Conservation (phyloP, 2,888 invertebrate genomes). For the Crioceris asparagi region DNA sequence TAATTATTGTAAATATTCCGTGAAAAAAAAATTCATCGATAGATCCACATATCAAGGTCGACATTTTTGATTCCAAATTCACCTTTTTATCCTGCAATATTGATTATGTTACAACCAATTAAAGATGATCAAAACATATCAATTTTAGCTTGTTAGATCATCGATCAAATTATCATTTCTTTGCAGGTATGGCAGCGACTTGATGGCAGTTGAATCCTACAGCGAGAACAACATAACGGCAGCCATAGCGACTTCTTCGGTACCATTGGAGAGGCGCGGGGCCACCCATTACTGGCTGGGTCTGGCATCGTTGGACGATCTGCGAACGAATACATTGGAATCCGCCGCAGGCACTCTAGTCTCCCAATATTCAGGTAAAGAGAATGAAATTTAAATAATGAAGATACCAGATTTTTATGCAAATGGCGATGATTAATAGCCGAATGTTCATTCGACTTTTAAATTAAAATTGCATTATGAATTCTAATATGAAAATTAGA, state of each 20-base stretch:
- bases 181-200: slow-evolving; percentile 85
- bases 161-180: slow-evolving; percentile 7
- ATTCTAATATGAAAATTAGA: too few relatives aligned
- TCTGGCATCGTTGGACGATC: slow-evolving; percentile 79
- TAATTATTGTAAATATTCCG: too few relatives aligned
- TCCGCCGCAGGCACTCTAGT: slow-evolving; percentile 83
- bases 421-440: too few relatives aligned
- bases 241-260: slow-evolving; percentile 56
- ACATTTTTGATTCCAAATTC: too few relatives aligned
- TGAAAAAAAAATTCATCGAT: too few relatives aligned
- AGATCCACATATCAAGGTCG: too few relatives aligned
- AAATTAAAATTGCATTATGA: too few relatives aligned
- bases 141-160: too few relatives aligned
- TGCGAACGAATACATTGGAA: slow-evolving; percentile 88
- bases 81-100: too few relatives aligned
- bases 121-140: neutral
- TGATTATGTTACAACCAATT: neutral
- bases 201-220: slow-evolving; percentile 84
- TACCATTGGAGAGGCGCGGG: slow-evolving; percentile 53
- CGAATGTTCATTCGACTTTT: too few relatives aligned
- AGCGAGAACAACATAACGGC: slow-evolving; percentile 87
- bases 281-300: slow-evolving; percentile 81
- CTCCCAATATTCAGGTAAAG: slow-evolving; percentile 77
- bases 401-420: too few relatives aligned
- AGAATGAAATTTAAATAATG: too few relatives aligned